Conservation (phyloP, 2,113 vertebrate genomes). For the Cephalopholis sonnerati region DNA sequence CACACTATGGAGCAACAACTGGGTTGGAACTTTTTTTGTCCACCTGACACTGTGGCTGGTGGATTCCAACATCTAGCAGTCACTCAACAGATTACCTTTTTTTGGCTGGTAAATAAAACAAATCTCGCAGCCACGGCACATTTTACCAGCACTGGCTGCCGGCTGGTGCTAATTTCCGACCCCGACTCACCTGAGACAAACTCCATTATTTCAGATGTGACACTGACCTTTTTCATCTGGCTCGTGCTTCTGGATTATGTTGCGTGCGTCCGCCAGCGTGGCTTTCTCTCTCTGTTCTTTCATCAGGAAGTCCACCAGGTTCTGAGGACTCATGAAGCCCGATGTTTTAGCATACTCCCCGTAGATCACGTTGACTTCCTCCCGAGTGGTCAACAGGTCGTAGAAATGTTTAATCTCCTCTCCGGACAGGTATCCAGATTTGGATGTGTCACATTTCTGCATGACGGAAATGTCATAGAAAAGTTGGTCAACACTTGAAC, state of each 20-base stretch:
- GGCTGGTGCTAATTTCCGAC: too few relatives aligned
- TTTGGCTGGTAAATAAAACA: too few relatives aligned
- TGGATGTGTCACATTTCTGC: constrained; percentile 93
- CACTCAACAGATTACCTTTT: too few relatives aligned
- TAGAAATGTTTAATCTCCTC: constrained; percentile 94
- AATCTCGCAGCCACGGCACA: too few relatives aligned
- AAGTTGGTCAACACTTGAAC: background rate
- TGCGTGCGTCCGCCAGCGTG: constrained; percentile 82
- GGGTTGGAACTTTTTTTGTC: too few relatives aligned
- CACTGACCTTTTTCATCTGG: constrained; percentile 90
- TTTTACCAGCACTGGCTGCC: too few relatives aligned
- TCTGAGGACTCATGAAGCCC: constrained; percentile 86
- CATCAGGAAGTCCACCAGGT: constrained; percentile 89
- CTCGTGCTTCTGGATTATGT: constrained; percentile 91
- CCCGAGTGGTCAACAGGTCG: constrained; percentile 90
- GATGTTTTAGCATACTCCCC: constrained; percentile 77
- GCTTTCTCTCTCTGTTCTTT: constrained; percentile 87
- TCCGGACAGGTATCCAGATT: constrained; percentile 89
- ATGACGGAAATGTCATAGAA: constrained; percentile 9
- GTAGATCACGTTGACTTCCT: constrained; percentile 90
- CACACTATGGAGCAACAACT: too few relatives aligned
- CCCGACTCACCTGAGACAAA: background rate
- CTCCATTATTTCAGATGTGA: background rate
- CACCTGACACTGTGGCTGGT: too few relatives aligned
- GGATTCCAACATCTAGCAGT: too few relatives aligned